phyloP scores from a whole-genome alignment of 2,888 invertebrate genomes.

The Coelogynopora nodosa region DNA sequence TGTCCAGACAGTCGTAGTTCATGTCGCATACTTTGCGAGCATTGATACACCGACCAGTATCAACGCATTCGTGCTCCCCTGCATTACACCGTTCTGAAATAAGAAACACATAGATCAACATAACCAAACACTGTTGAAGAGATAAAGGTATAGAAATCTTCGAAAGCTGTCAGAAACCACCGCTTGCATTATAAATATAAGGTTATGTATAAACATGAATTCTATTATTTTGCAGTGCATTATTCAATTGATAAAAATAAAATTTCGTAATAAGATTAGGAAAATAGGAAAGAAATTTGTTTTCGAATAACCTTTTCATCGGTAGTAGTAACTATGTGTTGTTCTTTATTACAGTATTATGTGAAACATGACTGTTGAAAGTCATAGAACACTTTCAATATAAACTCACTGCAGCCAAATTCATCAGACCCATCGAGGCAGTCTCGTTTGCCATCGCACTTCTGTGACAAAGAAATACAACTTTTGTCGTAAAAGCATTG shows the following conservation, averaged over 20 bases:
- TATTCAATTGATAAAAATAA: not conserved
- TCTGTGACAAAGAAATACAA: slow-evolving; percentile 38
- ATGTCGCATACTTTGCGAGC: slow-evolving; percentile 30
- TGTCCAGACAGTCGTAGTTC: slow-evolving; percentile 30
- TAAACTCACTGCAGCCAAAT: slow-evolving; percentile 54
- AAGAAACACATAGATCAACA: not conserved
- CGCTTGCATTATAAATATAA: too few relatives aligned
- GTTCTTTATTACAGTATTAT: not conserved
- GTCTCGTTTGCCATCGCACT: slow-evolving; percentile 54
- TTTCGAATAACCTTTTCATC: too few relatives aligned
- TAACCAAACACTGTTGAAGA: too few relatives aligned
- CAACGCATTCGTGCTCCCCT: slow-evolving; percentile 11
- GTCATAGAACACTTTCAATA: not conserved
- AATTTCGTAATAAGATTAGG: too few relatives aligned
- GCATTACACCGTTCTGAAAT: not conserved
- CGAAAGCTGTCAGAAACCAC: too few relatives aligned
- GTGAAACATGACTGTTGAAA: not conserved
- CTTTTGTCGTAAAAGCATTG: slow-evolving; percentile 40
- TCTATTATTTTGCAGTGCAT: not conserved
- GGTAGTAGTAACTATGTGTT: not conserved
- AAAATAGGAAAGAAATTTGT: too few relatives aligned
- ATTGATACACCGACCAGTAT: slow-evolving; percentile 10
- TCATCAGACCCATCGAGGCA: slow-evolving; percentile 58
- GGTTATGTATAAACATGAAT: too few relatives aligned
- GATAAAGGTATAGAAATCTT: too few relatives aligned